Evolutionary conservation across 1,140 invertebrate genomes (phyloP), one percentile per base, ranked within the genome.

Genomic region (Ooceraea biroi): DNA sequence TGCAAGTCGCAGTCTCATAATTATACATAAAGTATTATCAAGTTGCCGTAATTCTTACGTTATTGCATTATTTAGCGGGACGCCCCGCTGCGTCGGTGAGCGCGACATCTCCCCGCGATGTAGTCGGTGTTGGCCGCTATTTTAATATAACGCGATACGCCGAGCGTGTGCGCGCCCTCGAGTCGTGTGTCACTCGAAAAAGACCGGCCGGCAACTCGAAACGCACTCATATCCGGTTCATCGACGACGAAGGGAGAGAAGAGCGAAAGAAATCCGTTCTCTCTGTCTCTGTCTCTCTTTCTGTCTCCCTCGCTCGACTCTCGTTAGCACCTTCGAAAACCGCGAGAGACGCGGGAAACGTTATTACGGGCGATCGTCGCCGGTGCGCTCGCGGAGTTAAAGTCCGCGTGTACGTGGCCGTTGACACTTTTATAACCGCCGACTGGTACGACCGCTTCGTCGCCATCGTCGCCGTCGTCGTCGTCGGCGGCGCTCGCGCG

Each of bases 21-120:
- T 94, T 93, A 94, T 91, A 91, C 92, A 93, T 93, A 93, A 94
- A 93, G 90, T 92, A 93, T 93, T 92, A 94, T 93, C 91, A 93
- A 93, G 89, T 93, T 92, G 90, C 92, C 90, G 92, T 93, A 93
- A 93, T 93, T 94, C 91, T 93, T 92, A 82, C 82, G 90, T 93
- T 93, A 93, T 94, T 94, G 91, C 92, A 92, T 94, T 94, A 94
- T 94, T 94, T 94, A 94, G 92, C 88, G 60, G 73, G 90, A 88
- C 87, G 14, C 88, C 92, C 92, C 82, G 91, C 90, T 89, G 93
- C 52, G 36, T 36, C 36, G 92, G 74, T 19, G 87, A 83, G 91
- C 76, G 89, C 83, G 90, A 84, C 91, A 90, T 92, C 91, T 89
- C 89, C 85, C 86, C 82, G 65, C 69, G 85, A 76, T 90, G 90